Conservation (phyloP, 2,888 invertebrate species). For the Diaperis boleti region DNA sequence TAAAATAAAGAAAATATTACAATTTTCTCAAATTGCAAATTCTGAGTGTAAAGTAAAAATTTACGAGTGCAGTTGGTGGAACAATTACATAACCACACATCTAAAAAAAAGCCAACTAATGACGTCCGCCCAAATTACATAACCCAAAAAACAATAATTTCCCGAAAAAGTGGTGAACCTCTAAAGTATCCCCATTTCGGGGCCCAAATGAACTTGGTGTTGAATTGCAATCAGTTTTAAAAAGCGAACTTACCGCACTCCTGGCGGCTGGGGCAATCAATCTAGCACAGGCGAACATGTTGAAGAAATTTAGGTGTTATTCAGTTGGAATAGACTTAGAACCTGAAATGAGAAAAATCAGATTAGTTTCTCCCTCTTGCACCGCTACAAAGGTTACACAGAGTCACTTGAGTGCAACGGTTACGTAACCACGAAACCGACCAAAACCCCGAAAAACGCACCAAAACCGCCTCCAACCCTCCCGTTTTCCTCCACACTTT, state of each 20-base stretch:
- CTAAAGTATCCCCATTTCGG: not conserved
- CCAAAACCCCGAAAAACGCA: conserved; percentile 27
- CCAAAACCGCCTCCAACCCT: not conserved
- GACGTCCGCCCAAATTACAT: not conserved
- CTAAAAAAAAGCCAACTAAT: not conserved
- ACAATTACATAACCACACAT: not conserved
- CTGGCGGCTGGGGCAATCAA: conserved; percentile 90
- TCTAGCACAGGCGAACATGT: conserved; percentile 87
- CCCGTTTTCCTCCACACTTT: not conserved
- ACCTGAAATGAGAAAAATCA: conserved; percentile 52
- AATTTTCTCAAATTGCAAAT: no score
- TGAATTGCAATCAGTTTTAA: not conserved
- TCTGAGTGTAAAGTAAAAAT: no score
- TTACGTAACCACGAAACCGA: conserved; percentile 51
- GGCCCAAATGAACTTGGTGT: not conserved
- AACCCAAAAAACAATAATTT: not conserved
- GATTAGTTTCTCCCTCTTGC: conserved; percentile 5
- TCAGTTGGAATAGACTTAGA: conserved; percentile 51
- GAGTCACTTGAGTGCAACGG: conserved; percentile 29
- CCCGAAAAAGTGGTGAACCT: not conserved
- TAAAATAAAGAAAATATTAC: no score
- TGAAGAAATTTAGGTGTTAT: conserved; percentile 58
- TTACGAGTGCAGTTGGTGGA: no score
- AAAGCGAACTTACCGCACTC: conserved; percentile 76
- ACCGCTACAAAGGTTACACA: conserved; percentile 32